Evolutionary conservation across 1,140 invertebrate species (phyloP), one percentile per base, ranked within the genome.

Genomic region (Cherax destructor): DNA sequence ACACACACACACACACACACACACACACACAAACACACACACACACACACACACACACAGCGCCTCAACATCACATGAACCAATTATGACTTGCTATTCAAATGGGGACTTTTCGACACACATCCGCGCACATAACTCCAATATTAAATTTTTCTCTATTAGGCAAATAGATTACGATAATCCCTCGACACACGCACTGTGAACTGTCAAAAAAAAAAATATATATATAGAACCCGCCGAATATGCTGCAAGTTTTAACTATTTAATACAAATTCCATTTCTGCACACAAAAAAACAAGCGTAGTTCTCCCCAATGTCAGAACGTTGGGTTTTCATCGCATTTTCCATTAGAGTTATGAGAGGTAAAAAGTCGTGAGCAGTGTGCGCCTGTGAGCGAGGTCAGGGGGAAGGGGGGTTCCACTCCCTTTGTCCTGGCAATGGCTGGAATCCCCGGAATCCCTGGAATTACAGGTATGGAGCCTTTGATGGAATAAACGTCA

Each of bases 401-500:
- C 83, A 83, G 69, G 72, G 88, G 30, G 30, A 72, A 30, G 69
- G 69, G 61, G 83, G 83, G 72, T 79, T 59, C 83, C 74, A 59
- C 83, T 85, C 89, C 89, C 89, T 91, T 91, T 91, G 89, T 91
- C 83, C 89, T 86, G 89, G 83, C 65, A 91, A 76, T 91, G 89
- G 83, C 89, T 91, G 89, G 89, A 91, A 91, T 91, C 89, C 69
- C 83, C 69, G 89, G 89, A 91, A 91, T 85, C 80, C 69, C 89
- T 85, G 89, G 89, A 91, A 91, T 91, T 91, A 78, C 89, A 91
- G 89, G 89, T 91, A 91, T 91, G 89, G 89, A 86, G 89, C 89
- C 89, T 91, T 91, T 91, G 89, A 91, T 91, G 89, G 83, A 85
- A 91, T 91, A 91, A 91, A 91, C 89, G 89, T 91, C 89, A 91